Evolutionary conservation across 2,113 vertebrate genomes (phyloP), one percentile per base, ranked within the genome.

Genomic region (Xyliphius kryptos): DNA sequence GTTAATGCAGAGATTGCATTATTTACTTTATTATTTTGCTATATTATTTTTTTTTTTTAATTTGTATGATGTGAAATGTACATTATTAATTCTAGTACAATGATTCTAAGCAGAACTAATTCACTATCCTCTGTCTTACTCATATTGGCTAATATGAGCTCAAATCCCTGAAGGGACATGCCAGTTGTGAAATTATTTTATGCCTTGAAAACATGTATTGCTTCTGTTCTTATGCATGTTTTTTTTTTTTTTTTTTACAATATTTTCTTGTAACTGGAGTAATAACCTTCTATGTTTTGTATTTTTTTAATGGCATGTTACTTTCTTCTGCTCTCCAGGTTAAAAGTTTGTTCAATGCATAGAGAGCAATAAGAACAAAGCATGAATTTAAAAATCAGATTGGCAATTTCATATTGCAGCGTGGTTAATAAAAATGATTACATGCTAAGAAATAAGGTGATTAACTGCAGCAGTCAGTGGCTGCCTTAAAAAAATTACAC

Each of bases 241-340:
- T 32, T 5, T 32, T 32, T 32, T 32, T 32, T 32, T 32, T 32
- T 5, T 32, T 32, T 32, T 32, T 32, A 32, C 26, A 32, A 32
- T 32, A 32, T 32, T 32, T 32, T 26, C 7, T 32, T 32, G 26
- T 32, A 32, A 32, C 62, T 59, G 43, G 63, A 74, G 72, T 71
- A 26, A 43, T 17, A 62, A 37, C 52, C 70, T 40, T 47, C 10
- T 6, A 40, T 10, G 13, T 3, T 9, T 20, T 37, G 12, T 26
- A 3, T 43, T 56, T 59, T 64, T 60, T 19, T 57, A 58, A 44
- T 66, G 7, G 26, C 4, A 32, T 55, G 38, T 68, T 22, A 67
- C 60, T 44, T 63, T 50, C 53, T 69, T 69, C 58, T 67, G 43
- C 68, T 59, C 48, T 70, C 17, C 46, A 3, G 6, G 21, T 63